These are phyloP conservation scores for Euphydryas editha DNA, from an alignment of 2,888 invertebrate genomes.

Conservation along the genomic window DNA sequence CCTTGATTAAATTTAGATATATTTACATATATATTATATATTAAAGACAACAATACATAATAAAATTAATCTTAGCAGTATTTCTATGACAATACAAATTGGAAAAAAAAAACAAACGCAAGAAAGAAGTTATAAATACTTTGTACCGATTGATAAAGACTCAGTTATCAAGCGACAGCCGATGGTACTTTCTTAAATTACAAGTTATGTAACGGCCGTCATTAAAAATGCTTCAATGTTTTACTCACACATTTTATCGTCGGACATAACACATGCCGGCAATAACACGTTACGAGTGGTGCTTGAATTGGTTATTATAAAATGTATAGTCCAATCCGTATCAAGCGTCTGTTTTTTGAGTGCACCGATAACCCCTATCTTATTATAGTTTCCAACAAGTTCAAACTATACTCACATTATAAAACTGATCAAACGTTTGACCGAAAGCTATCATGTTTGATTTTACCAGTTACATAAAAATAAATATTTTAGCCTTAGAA, in stretches of 20 bases:
- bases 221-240: slow-evolving; percentile 56
- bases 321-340: slow-evolving; percentile 55
- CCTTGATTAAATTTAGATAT: too few species aligned
- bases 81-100: too few species aligned
- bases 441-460: too few species aligned
- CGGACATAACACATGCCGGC: slow-evolving; percentile 64
- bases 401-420: slow-evolving; percentile 8
- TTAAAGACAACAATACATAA: too few species aligned
- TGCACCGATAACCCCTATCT: slow-evolving; percentile 58
- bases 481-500: too few species aligned
- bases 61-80: too few species aligned
- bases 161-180: slow-evolving; percentile 27
- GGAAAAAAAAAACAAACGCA: not conserved
- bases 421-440: too few species aligned
- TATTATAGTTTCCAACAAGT: slow-evolving; percentile 25
- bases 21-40: too few species aligned
- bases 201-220: slow-evolving; percentile 41
- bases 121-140: not conserved
- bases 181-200: slow-evolving; percentile 34
- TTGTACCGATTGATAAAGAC: not conserved
- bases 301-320: slow-evolving; percentile 56
- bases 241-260: slow-evolving; percentile 64
- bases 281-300: slow-evolving; percentile 60
- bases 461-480: too few species aligned
- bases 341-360: slow-evolving; percentile 66